Percentiles rank a stretch among this genome's conserved stretches.
Evolutionary conservation across 2,797 vertebrate genomes (phyloP).

Genomic region (Cyclopterus lumpus): DNA sequence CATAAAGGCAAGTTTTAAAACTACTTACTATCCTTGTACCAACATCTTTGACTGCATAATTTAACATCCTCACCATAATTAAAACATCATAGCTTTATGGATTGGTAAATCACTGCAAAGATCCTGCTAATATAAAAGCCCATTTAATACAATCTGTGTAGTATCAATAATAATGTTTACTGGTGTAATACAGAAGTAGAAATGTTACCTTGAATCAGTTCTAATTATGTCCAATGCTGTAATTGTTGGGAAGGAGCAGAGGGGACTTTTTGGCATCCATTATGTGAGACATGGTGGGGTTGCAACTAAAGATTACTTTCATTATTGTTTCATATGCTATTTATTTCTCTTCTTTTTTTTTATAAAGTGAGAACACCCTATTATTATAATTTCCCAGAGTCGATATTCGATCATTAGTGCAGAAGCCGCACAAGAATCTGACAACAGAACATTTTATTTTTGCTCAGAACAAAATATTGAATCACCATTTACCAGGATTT

Average conservation of each 20-base stretch:
- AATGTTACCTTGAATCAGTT: neutral
- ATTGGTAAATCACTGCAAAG: neutral
- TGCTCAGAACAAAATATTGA: neutral
- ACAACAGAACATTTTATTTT: neutral
- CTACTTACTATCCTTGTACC: neutral
- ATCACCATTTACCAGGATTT: neutral
- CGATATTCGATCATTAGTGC: neutral
- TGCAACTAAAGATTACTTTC: neutral
- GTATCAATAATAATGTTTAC: neutral
- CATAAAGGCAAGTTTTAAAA: neutral
- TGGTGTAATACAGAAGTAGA: neutral
- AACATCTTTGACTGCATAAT: neutral
- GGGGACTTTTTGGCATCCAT: neutral
- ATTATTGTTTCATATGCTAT: neutral
- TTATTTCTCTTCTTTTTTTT: neutral
- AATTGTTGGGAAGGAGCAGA: neutral
- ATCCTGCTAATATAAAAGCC: neutral
- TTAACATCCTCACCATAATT: neutral
- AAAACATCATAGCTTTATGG: slow-evolving; percentile 1
- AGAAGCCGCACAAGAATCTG: neutral
- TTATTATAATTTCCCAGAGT: too few species aligned
- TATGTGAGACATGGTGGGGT: neutral
- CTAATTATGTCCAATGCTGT: neutral
- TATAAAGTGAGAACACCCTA: too few species aligned
- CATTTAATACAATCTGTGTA: neutral